phyloP scores from a whole-genome alignment of 2,888 invertebrate genomes.

The Dexiosoma caninum region DNA sequence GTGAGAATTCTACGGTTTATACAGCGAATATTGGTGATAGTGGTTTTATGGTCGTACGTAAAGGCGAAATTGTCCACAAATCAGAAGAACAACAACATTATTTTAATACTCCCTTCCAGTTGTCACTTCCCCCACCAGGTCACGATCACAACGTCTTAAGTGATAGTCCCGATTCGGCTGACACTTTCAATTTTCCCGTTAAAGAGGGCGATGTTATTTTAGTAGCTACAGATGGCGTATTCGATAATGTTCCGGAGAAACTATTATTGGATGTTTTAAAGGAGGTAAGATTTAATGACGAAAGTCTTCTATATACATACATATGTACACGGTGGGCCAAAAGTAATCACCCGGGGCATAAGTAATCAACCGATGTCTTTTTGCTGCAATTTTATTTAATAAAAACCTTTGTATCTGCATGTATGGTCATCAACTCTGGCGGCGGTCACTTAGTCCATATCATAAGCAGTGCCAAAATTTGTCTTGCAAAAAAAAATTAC shows the following conservation, averaged over 20 bases:
- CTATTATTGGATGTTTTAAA: conserved; percentile 91
- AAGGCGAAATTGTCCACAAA: conserved; percentile 91
- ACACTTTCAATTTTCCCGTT: conserved; percentile 89
- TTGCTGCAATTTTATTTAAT: too few species aligned
- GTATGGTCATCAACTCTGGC: too few species aligned
- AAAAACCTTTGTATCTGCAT: too few species aligned
- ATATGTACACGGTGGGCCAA: too few species aligned
- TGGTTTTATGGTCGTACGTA: conserved; percentile 94
- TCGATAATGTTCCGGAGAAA: conserved; percentile 97
- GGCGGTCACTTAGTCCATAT: too few species aligned
- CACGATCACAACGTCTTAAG: conserved; percentile 91
- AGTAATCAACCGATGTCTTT: too few species aligned
- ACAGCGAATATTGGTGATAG: conserved; percentile 99
- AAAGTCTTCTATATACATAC: too few species aligned
- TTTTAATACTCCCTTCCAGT: conserved; percentile 98
- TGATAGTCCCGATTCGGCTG: conserved; percentile 95
- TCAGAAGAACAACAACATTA: conserved; percentile 99
- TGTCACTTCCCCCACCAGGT: conserved; percentile 95
- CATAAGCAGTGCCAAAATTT: too few species aligned
- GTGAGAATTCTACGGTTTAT: conserved; percentile 92
- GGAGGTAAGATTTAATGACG: conserved; percentile 78
- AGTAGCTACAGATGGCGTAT: conserved; percentile 98
- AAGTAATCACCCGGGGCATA: too few species aligned
- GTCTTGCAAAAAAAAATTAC: too few species aligned
- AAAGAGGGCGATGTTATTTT: conserved; percentile 96